Evolutionary conservation across 2,888 invertebrate genomes (phyloP).

Genomic region (Sinohyriopsis cumingii): DNA sequence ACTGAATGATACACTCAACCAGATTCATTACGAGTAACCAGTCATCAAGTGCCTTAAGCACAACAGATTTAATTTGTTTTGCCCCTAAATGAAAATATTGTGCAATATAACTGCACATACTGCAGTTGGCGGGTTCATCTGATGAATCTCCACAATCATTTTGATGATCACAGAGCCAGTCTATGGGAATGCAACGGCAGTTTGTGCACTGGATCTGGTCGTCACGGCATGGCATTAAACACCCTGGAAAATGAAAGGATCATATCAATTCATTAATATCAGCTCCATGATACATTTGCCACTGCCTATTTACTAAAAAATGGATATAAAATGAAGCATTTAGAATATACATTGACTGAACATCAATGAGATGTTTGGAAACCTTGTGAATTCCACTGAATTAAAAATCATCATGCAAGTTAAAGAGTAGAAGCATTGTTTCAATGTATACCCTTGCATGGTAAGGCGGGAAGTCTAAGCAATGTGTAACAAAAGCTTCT

Average conservation of each 20-base stretch:
- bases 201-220: conserved; percentile 61
- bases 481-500: too few relatives aligned
- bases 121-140: conserved; percentile 74
- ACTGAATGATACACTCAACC: too few relatives aligned
- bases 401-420: too few relatives aligned
- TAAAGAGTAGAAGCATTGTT: too few relatives aligned
- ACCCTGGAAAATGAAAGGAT: conserved; percentile 19
- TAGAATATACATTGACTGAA: too few relatives aligned
- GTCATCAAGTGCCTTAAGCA: background rate
- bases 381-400: too few relatives aligned
- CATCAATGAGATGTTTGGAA: too few relatives aligned
- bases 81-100: background rate
- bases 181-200: conserved; percentile 88
- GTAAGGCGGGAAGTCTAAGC: too few relatives aligned
- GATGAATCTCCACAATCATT: conserved; percentile 93
- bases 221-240: conserved; percentile 42
- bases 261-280: background rate
- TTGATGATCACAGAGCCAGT: conserved; percentile 81
- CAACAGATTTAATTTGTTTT: too few relatives aligned
- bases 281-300: background rate
- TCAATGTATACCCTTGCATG: too few relatives aligned
- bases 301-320: too few relatives aligned
- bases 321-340: too few relatives aligned
- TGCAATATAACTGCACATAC: conserved; percentile 40
- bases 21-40: background rate